phyloP scores from a whole-genome alignment of 2,113 vertebrate genomes.

The Cyanoramphus novaezelandiae region DNA sequence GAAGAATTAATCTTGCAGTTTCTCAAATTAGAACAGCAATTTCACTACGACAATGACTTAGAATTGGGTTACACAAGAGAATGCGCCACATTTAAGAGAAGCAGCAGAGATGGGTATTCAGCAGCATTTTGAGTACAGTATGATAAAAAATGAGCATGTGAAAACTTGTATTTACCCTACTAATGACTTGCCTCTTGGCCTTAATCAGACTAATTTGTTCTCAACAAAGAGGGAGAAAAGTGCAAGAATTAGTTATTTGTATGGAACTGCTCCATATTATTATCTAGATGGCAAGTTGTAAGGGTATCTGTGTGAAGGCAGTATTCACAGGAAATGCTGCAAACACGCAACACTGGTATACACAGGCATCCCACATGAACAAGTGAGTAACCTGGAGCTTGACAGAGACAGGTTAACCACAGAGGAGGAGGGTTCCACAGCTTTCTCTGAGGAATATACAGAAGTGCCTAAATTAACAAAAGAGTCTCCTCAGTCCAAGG shows the following conservation, averaged over 20 bases:
- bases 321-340: not conserved
- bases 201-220: not conserved
- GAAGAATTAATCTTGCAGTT: not conserved
- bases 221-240: not conserved
- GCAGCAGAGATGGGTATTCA: not conserved
- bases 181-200: not conserved
- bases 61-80: not conserved
- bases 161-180: not conserved
- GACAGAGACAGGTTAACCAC: not conserved
- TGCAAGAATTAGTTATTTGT: not conserved
- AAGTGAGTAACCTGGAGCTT: not conserved
- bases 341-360: not conserved
- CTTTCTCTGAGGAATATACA: not conserved
- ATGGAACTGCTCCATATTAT: not conserved
- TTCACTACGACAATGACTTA: not conserved
- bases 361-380: not conserved
- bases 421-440: not conserved
- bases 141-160: not conserved
- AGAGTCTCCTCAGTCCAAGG: not conserved
- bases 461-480: not conserved
- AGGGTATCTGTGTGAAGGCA: not conserved
- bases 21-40: constrained; percentile 10
- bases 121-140: not conserved
- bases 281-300: accelerated
- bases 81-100: not conserved